Base-by-base conservation (phyloP, 2,888 invertebrate species). In the Drosophila mimica region DNA sequence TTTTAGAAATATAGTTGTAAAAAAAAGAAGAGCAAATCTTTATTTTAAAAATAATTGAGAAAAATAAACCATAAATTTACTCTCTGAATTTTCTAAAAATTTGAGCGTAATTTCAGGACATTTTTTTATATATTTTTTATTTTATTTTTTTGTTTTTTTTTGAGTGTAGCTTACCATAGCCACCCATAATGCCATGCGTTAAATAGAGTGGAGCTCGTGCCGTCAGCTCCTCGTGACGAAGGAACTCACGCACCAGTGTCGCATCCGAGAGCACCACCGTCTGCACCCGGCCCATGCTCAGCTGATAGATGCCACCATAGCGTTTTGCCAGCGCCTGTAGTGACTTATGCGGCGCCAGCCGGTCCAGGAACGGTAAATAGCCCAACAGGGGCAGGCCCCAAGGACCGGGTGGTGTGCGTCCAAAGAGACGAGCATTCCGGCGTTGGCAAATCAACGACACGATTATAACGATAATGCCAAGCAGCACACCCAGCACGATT, bases 111-210 rank as follows among this genome's bases (percentile, higher is more conserved):
- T 11, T 43, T 11, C 20, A 20, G 20, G 20, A 20, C 20, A 11
- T 5, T 43, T 20, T 2, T 43, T 5, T 43, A 25, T 25, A 2
- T 25, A 25, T 25, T 25, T 25, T 25, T 25, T 2, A 25, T 25
- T 25, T 25, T 25, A 25, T 2, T 20, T 25, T 28, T 7, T 4
- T 36, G 15, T 4, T 13, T n/a, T 34, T 15, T 33, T 33, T 15
- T 20, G 15, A 25, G 15, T 33, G 93, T n/a, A 38, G n/a, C 95
- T 95, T 93, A 97, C 98, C 98, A 91, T 96, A 96, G 81, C 98
- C 97, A 71, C 96, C 94, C 96, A 98, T 97, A 70, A 98, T 96
- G 38, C 97, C 97, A 90, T 97, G 97, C 0, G 97, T 97, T 54
- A 98, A 93, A 91, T 95, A 97, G 2, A 98, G 94, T 2, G 97